phyloP scores from a whole-genome alignment of 2,113 vertebrate genomes.

The Noturus placidus region DNA sequence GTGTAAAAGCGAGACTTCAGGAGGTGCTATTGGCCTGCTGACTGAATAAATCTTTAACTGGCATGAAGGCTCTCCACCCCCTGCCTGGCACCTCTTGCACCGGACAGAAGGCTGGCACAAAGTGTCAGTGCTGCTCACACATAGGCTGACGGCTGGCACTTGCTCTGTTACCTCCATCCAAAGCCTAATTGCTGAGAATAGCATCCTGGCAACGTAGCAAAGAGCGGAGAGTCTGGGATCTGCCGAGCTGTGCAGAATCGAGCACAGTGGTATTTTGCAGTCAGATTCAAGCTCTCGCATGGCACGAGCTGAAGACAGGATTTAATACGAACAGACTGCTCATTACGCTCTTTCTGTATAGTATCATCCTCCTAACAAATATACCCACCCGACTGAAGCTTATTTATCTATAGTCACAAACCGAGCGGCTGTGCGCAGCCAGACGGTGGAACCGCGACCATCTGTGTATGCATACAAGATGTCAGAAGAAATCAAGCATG shows the following conservation, averaged over 20 bases:
- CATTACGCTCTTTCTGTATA: conserved; percentile 30
- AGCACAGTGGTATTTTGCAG: conserved; percentile 35
- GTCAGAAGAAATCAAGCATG: conserved; percentile 22
- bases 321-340: conserved; percentile 22
- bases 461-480: conserved; percentile 43
- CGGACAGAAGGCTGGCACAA: conserved; percentile 50
- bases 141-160: conserved; percentile 53
- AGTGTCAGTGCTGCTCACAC: conserved; percentile 49
- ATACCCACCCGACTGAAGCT: neutral
- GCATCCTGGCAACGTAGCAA: conserved; percentile 53
- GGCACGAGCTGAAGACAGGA: neutral
- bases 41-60: conserved; percentile 32
- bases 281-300: neutral
- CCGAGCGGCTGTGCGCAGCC: conserved; percentile 14
- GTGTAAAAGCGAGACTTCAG: neutral
- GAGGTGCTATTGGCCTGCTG: neutral
- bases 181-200: conserved; percentile 68
- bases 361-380: conserved; percentile 4
- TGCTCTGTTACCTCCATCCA: conserved; percentile 54
- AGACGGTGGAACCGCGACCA: conserved; percentile 28
- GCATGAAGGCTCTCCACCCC: conserved; percentile 35
- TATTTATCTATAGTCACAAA: conserved; percentile 28
- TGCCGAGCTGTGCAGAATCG: conserved; percentile 45
- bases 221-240: conserved; percentile 12
- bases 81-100: conserved; percentile 19